Evolutionary conservation across 2,888 invertebrate species (phyloP).

Genomic region (Reticulitermes lucifugus): DNA sequence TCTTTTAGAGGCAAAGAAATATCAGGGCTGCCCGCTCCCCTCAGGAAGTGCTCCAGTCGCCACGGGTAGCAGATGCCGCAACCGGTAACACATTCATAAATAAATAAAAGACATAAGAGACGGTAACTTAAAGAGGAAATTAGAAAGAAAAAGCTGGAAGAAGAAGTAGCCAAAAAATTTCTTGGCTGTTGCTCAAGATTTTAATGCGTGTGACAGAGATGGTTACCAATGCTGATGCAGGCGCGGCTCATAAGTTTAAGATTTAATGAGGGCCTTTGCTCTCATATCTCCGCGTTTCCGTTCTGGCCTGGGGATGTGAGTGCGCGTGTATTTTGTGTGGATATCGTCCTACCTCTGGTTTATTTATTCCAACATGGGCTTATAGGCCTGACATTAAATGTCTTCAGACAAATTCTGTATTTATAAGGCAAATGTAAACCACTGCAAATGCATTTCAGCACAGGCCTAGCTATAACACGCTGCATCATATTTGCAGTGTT

Average conservation of each 20-base stretch:
- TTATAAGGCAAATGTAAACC: too few relatives aligned
- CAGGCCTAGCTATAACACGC: too few relatives aligned
- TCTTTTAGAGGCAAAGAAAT: neutral
- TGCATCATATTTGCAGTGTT: too few relatives aligned
- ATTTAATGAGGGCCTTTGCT: neutral
- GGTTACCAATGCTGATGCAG: neutral
- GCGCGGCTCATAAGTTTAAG: neutral
- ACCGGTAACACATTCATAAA: slow-evolving; percentile 18
- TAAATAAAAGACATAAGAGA: neutral
- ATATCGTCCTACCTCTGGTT: too few relatives aligned
- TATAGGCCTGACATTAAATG: too few relatives aligned
- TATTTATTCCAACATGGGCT: too few relatives aligned
- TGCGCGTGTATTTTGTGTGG: too few relatives aligned
- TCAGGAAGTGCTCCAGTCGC: neutral
- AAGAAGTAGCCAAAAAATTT: neutral
- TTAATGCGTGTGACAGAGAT: slow-evolving; percentile 22
- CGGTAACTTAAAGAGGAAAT: neutral
- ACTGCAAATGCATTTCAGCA: too few relatives aligned
- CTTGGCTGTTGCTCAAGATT: slow-evolving; percentile 22
- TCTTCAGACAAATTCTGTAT: too few relatives aligned
- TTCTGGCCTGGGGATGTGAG: neutral
- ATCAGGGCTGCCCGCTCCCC: neutral
- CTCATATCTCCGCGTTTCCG: neutral
- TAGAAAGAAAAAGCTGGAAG: slow-evolving; percentile 8
- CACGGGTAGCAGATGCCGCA: neutral